phyloP scores from a whole-genome alignment of 2,113 vertebrate genomes.

The Eptatretus burgeri region DNA sequence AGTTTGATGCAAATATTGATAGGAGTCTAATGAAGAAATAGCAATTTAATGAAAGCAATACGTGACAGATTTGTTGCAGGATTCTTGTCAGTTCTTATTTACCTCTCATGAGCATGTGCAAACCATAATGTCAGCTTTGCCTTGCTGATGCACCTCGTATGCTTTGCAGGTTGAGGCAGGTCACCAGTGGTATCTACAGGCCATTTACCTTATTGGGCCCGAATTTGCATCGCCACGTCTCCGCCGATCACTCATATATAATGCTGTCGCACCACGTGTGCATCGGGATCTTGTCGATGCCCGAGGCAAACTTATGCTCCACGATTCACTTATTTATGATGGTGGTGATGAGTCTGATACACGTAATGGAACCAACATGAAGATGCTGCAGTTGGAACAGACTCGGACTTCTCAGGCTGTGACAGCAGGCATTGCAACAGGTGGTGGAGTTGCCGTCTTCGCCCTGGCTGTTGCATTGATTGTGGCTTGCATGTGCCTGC shows the following conservation, averaged over 20 bases:
- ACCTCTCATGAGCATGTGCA: too few relatives aligned
- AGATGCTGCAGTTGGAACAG: constrained; percentile 37
- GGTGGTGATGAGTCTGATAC: constrained; percentile 43
- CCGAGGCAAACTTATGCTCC: constrained; percentile 21
- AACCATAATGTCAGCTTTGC: too few relatives aligned
- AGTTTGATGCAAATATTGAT: too few relatives aligned
- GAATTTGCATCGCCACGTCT: constrained; percentile 39
- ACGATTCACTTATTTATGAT: constrained; percentile 67
- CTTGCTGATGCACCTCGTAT: background rate
- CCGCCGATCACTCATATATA: constrained; percentile 31
- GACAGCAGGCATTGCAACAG: background rate
- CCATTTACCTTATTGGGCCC: constrained; percentile 68
- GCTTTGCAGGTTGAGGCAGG: constrained; percentile 56
- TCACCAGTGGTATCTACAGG: constrained; percentile 93
- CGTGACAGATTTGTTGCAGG: too few relatives aligned
- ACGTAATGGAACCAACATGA: constrained; percentile 97
- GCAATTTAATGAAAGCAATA: too few relatives aligned
- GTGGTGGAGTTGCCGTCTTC: background rate
- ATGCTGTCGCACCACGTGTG: constrained; percentile 13
- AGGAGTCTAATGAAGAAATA: too few relatives aligned
- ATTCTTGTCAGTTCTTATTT: too few relatives aligned
- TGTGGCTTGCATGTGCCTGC: background rate
- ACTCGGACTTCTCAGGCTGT: constrained; percentile 15
- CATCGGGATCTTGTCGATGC: constrained; percentile 32
- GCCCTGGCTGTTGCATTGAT: constrained; percentile 1